Conservation (phyloP, 37 sponge, comb jelly and placozoan genomes). For the Trichoplax adhaerens region DNA sequence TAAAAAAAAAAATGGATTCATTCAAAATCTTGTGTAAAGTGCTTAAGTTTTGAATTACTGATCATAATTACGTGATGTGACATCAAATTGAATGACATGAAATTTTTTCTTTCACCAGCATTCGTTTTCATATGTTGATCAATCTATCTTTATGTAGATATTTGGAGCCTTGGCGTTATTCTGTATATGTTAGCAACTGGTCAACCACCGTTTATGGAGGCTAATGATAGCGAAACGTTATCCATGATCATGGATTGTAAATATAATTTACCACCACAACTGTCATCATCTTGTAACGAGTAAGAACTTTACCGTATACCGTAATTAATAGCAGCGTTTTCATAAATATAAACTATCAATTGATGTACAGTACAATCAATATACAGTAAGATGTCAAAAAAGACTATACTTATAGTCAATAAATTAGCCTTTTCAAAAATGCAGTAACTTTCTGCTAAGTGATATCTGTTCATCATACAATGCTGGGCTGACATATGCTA, state of each 20-base stretch:
- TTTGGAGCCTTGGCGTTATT: constrained; percentile 96
- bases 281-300: constrained; percentile 43
- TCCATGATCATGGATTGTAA: constrained; percentile 86
- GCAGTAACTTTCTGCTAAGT: too few relatives aligned
- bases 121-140: neutral
- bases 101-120: neutral
- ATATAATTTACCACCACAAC: constrained; percentile 53
- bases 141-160: constrained; percentile 35
- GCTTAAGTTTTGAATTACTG: neutral
- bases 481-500: neutral
- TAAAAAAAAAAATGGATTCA: neutral
- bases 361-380: neutral
- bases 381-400: constrained; percentile 4
- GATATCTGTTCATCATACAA: too few relatives aligned
- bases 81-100: neutral
- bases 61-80: neutral
- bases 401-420: constrained; percentile 7
- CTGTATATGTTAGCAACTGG: constrained; percentile 86
- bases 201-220: constrained; percentile 71
- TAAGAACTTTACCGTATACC: constrained; percentile 16
- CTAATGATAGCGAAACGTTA: constrained; percentile 77
- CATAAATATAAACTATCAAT: neutral
- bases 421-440: too few relatives aligned
- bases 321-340: neutral
- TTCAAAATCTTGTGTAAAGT: constrained; percentile 1